phyloP scores from a whole-genome alignment of 2,113 vertebrate species.

The Enhydra lutris region DNA sequence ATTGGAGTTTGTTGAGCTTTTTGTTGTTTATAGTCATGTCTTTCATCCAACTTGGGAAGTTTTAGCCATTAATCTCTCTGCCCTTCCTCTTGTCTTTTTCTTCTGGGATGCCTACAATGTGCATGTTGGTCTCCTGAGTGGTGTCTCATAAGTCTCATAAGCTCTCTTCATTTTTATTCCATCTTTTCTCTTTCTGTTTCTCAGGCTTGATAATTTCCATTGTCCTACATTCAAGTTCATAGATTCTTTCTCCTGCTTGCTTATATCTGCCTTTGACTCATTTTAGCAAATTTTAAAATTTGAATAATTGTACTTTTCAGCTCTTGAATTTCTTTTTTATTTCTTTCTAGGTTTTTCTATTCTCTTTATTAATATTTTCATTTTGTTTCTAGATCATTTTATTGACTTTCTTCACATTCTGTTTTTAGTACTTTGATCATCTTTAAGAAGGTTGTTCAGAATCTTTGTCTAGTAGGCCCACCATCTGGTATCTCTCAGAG shows the following conservation, averaged over 20 bases:
- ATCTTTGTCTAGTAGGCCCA: not conserved
- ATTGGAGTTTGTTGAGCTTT: not conserved
- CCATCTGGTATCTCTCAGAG: not conserved
- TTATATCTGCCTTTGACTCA: not conserved
- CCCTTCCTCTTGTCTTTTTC: not conserved
- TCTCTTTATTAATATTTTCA: not conserved
- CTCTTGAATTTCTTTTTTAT: not conserved
- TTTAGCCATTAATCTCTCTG: not conserved
- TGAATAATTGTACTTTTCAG: not conserved
- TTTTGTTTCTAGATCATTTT: not conserved
- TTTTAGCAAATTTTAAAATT: not conserved
- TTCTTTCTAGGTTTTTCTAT: not conserved
- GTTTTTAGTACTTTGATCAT: not conserved
- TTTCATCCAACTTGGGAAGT: not conserved
- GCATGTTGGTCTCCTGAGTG: not conserved
- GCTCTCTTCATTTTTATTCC: not conserved
- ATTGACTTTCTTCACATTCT: not conserved
- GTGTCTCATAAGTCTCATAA: not conserved
- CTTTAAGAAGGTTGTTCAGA: not conserved
- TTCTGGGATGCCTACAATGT: not conserved
- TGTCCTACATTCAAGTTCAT: not conserved
- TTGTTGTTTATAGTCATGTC: not conserved
- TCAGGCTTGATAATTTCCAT: not conserved
- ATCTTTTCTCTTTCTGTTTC: not conserved
- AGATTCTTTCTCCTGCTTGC: not conserved